Conservation (phyloP, 2,888 invertebrate species). For the Spilosoma lubricipeda region DNA sequence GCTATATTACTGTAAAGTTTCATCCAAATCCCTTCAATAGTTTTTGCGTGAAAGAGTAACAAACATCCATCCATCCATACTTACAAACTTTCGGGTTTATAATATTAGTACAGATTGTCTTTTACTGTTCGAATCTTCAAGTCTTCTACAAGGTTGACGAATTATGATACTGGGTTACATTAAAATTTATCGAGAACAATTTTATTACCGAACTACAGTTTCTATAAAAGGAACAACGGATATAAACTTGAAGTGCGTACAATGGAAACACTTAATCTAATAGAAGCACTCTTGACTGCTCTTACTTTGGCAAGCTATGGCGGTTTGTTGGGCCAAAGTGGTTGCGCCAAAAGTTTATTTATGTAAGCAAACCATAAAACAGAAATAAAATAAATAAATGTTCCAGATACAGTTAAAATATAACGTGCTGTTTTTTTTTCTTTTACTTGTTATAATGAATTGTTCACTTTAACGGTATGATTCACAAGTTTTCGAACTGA, state of each 20-base stretch:
- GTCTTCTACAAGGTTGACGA: neutral
- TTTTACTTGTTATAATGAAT: neutral
- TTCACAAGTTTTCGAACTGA: neutral
- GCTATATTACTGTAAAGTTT: too few relatives aligned
- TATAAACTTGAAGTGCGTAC: neutral
- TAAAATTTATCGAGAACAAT: neutral
- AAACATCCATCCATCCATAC: too few relatives aligned
- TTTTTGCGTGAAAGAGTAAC: too few relatives aligned
- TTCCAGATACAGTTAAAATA: neutral
- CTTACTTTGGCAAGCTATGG: neutral
- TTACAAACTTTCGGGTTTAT: too few relatives aligned
- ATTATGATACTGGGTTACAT: neutral
- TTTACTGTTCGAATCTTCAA: too few relatives aligned
- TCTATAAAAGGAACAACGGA: neutral
- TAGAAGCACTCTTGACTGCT: neutral
- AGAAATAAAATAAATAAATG: constrained; percentile 2
- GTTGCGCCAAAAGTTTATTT: neutral
- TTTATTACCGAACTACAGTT: neutral
- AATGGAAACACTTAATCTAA: neutral
- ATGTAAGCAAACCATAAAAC: neutral
- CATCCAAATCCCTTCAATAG: too few relatives aligned
- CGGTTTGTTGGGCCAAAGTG: neutral
- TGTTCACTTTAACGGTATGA: neutral
- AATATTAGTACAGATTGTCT: too few relatives aligned
- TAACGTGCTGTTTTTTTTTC: neutral